These are phyloP conservation scores for Archips crataeganus DNA, from an alignment of 2,888 invertebrate species.

Conservation along the genomic window DNA sequence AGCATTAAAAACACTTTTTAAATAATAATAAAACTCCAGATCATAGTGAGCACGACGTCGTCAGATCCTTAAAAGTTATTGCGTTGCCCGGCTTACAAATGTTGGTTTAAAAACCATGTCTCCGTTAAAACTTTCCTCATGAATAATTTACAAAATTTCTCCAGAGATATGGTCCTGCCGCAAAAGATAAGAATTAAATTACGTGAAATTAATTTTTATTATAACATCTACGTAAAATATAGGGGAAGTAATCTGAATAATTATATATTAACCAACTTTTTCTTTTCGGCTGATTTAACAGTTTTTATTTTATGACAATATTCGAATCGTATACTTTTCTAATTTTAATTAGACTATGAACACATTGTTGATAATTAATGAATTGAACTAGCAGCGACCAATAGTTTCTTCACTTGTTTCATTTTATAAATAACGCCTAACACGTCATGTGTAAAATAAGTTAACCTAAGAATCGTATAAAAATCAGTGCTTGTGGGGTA, in stretches of 20 bases:
- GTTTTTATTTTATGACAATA: slow-evolving; percentile 47
- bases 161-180: slow-evolving; percentile 81
- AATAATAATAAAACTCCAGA: slow-evolving; percentile 11
- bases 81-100: slow-evolving; percentile 77
- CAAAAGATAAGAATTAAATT: slow-evolving; percentile 83
- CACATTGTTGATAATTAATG: not conserved
- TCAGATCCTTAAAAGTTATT: slow-evolving; percentile 64
- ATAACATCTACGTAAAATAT: slow-evolving; percentile 76
- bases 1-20: not conserved
- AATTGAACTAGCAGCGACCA: not conserved
- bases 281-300: slow-evolving; percentile 60
- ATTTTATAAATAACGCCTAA: no score
- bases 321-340: not conserved
- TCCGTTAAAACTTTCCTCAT: slow-evolving; percentile 84
- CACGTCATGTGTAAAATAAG: not conserved
- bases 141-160: slow-evolving; percentile 84
- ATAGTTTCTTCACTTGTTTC: no score
- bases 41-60: slow-evolving; percentile 37
- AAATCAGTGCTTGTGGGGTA: not conserved
- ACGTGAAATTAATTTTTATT: slow-evolving; percentile 80
- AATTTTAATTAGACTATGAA: not conserved
- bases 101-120: slow-evolving; percentile 84
- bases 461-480: not conserved
- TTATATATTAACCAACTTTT: slow-evolving; percentile 62
- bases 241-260: slow-evolving; percentile 78